phyloP scores from a whole-genome alignment of 1,140 invertebrate species.

The Sogatella furcifera region DNA sequence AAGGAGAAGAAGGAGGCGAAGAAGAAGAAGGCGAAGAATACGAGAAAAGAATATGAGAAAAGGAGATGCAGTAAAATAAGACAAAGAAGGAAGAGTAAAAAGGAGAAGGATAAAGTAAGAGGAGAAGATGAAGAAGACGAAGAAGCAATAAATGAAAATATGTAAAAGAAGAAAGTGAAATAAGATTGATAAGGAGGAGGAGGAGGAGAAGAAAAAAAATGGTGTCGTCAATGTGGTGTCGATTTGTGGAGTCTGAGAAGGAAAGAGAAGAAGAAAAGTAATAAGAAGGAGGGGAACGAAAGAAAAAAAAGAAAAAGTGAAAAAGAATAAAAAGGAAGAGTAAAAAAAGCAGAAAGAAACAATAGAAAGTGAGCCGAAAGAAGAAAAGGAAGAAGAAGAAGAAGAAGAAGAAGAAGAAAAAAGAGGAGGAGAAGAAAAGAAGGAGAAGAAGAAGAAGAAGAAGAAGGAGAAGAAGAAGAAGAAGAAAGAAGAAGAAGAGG shows the following conservation, averaged over 20 bases:
- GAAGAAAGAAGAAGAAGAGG: neutral
- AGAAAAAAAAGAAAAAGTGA: neutral
- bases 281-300: neutral
- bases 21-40: too few species aligned
- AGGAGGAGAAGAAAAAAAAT: slow-evolving; percentile 4
- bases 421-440: neutral
- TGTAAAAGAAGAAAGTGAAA: neutral
- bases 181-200: neutral
- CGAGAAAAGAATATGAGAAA: too few species aligned
- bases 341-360: neutral
- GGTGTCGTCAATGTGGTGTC: too few species aligned
- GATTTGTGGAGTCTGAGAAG: neutral
- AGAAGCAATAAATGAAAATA: neutral
- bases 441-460: neutral
- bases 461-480: neutral
- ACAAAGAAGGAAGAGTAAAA: too few species aligned
- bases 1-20: neutral
- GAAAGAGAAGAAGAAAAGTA: slow-evolving; percentile 1
- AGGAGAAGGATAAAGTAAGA: too few species aligned
- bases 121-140: neutral
- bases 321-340: neutral
- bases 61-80: too few species aligned
- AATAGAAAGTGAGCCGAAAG: too few species aligned
- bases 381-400: neutral
- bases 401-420: neutral